Evolutionary conservation across 2,113 vertebrate species (phyloP).

Genomic region (Morone saxatilis): DNA sequence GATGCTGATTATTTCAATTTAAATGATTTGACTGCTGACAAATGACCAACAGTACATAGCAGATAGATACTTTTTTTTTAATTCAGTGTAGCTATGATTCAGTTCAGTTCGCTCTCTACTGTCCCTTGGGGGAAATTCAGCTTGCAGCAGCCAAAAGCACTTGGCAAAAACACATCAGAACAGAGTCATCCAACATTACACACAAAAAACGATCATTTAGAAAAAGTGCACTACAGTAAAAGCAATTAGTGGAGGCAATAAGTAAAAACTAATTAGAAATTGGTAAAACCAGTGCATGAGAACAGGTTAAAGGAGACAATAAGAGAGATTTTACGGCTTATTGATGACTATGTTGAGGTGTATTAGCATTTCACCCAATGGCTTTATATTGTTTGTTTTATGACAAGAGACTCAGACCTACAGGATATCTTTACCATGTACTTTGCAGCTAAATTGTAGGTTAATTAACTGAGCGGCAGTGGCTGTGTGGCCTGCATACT

Average conservation of each 20-base stretch:
- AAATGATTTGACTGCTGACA: conserved; percentile 1
- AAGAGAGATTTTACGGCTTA: neutral
- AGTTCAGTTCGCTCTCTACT: conserved; percentile 10
- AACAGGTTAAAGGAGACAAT: neutral
- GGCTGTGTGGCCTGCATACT: conserved; percentile 5
- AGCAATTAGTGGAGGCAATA: neutral
- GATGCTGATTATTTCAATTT: conserved; percentile 4
- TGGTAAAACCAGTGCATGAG: neutral
- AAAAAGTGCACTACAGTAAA: neutral
- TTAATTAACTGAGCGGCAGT: conserved; percentile 38
- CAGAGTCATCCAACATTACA: conserved; percentile 1
- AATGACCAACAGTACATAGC: neutral
- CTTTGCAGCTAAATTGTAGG: conserved; percentile 28
- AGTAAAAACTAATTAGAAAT: neutral
- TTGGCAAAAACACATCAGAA: conserved; percentile 21
- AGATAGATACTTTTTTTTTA: neutral
- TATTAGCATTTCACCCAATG: neutral
- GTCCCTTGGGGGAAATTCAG: conserved; percentile 17
- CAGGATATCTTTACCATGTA: conserved; percentile 29
- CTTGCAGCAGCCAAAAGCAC: neutral
- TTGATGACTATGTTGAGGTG: neutral
- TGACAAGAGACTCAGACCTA: conserved; percentile 1
- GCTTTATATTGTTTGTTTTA: neutral
- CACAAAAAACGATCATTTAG: neutral
- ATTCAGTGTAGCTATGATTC: conserved; percentile 15